These are phyloP conservation scores for Noctilio leporinus DNA, from an alignment of 2,113 vertebrate genomes.

Conservation along the genomic window DNA sequence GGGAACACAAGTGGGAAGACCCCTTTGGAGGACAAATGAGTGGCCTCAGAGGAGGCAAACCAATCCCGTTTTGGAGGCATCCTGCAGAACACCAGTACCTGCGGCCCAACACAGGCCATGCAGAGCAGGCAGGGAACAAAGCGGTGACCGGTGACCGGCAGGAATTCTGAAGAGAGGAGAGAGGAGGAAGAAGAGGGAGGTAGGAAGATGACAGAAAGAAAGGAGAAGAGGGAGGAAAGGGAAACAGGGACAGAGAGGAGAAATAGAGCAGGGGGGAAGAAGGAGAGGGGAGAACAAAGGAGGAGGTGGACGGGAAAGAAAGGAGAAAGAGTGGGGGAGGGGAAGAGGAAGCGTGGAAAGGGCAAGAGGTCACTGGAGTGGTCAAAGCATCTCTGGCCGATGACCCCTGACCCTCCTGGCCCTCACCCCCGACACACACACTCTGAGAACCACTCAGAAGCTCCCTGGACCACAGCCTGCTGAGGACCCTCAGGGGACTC, in stretches of 20 bases:
- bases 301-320: fast-evolving
- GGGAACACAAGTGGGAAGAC: background rate
- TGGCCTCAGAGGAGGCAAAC: background rate
- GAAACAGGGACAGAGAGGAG: background rate
- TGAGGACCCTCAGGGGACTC: background rate
- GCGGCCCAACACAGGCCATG: background rate
- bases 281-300: background rate
- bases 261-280: fast-evolving
- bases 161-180: background rate
- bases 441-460: background rate
- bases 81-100: background rate
- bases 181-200: too few species aligned
- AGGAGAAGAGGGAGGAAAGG: too few species aligned
- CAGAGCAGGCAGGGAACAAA: background rate
- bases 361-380: background rate
- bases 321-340: fast-evolving
- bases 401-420: background rate
- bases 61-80: background rate
- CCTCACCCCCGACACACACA: background rate
- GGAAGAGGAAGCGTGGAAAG: background rate
- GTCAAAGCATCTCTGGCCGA: background rate
- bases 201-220: background rate
- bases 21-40: background rate
- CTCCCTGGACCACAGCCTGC: background rate
- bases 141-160: background rate